These are phyloP conservation scores for Apaloderma vittatum DNA, from an alignment of 2,113 vertebrate genomes.

Conservation along the genomic window DNA sequence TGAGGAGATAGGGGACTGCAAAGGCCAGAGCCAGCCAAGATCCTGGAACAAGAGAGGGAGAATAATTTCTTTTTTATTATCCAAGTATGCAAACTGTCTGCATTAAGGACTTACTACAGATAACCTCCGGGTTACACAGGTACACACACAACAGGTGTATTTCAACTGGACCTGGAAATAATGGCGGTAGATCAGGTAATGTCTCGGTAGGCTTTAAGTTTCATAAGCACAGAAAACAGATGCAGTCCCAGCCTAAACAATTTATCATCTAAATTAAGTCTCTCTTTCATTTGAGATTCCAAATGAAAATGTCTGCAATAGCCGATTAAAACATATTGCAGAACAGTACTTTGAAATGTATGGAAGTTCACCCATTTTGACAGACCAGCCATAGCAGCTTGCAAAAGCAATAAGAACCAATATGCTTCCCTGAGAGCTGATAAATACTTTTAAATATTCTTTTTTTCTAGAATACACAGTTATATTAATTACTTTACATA, in stretches of 20 bases:
- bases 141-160: neutral
- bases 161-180: neutral
- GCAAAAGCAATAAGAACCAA: neutral
- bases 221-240: neutral
- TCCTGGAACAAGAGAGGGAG: neutral
- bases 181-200: neutral
- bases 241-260: neutral
- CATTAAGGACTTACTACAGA: neutral
- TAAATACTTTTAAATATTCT: neutral
- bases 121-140: neutral
- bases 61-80: neutral
- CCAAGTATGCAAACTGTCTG: neutral
- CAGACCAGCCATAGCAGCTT: neutral
- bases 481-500: neutral
- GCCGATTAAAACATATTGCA: neutral
- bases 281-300: neutral
- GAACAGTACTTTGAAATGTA: neutral
- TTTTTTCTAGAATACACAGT: neutral
- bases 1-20: rapidly evolving
- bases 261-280: neutral
- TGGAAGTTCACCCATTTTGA: neutral
- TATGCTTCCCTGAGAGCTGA: neutral
- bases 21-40: neutral
- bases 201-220: neutral
- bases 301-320: neutral